Conservation (phyloP, 2,113 vertebrate species). For the Lampris megalopsis region DNA sequence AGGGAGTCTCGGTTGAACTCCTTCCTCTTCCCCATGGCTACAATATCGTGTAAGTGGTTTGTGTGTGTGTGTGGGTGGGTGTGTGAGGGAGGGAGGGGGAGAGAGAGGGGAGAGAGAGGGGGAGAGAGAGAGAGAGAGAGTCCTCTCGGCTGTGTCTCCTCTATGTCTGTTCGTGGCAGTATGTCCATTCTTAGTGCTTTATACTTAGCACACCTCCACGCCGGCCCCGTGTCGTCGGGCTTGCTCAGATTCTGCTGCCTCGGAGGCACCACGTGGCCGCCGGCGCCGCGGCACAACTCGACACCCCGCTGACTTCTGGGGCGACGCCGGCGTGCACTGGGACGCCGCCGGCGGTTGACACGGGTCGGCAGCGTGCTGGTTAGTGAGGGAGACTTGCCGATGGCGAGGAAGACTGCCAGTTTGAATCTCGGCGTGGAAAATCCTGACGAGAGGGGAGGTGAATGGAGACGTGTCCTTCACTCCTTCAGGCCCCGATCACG, state of each 20-base stretch:
- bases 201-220: conserved; percentile 43
- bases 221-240: conserved; percentile 45
- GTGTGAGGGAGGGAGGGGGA: conserved; percentile 3
- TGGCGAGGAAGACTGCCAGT: no score
- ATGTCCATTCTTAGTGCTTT: conserved; percentile 57
- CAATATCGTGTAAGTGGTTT: conserved; percentile 47
- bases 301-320: no score
- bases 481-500: no score
- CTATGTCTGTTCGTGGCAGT: conserved; percentile 58
- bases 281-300: no score
- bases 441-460: no score
- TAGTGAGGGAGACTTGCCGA: no score
- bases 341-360: no score
- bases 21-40: conserved; percentile 60
- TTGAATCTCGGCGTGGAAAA: no score
- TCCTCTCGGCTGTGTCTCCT: conserved; percentile 45
- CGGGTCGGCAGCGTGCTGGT: no score
- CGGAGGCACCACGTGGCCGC: conserved; percentile 12
- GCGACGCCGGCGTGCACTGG: no score
- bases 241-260: conserved; percentile 28
- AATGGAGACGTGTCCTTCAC: no score
- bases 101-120: not conserved
- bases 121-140: not conserved
- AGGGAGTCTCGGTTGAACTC: conserved; percentile 61
- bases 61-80: conserved; percentile 29